Evolutionary conservation across 2,888 invertebrate genomes (phyloP).

Genomic region (Abrostola tripartita): DNA sequence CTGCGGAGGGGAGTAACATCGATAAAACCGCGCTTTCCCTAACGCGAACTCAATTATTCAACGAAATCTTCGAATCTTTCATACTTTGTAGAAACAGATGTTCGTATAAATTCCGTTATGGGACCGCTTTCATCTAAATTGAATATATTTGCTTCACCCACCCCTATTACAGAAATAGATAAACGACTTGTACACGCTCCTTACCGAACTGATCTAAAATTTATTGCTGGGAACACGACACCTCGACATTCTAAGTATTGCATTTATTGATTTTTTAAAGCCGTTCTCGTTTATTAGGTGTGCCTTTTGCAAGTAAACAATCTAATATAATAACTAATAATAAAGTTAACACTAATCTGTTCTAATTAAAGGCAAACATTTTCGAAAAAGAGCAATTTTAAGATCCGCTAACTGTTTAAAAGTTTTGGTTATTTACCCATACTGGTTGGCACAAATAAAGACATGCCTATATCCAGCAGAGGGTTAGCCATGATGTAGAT

Average conservation of each 20-base stretch:
- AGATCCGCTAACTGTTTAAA: too few relatives aligned
- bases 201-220: not conserved
- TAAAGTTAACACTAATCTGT: too few relatives aligned
- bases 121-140: slow-evolving; percentile 35
- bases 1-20: not conserved
- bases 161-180: slow-evolving; percentile 20
- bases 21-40: not conserved
- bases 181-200: slow-evolving; percentile 14
- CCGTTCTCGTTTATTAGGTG: too few relatives aligned
- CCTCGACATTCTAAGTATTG: not conserved
- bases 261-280: too few relatives aligned
- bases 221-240: not conserved
- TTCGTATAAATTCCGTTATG: slow-evolving; percentile 31
- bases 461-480: too few relatives aligned
- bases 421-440: too few relatives aligned
- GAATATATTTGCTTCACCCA: slow-evolving; percentile 30
- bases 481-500: too few relatives aligned
- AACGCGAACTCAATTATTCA: not conserved
- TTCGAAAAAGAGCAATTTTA: too few relatives aligned
- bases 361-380: too few relatives aligned
- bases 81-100: slow-evolving; percentile 12
- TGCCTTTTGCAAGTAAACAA: too few relatives aligned
- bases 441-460: too few relatives aligned
- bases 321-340: too few relatives aligned
- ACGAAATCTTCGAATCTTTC: not conserved